These are phyloP conservation scores for Spongilla lacustris DNA, from an alignment of 37 sponge, comb jelly and placozoan species.

Conservation along the genomic window DNA sequence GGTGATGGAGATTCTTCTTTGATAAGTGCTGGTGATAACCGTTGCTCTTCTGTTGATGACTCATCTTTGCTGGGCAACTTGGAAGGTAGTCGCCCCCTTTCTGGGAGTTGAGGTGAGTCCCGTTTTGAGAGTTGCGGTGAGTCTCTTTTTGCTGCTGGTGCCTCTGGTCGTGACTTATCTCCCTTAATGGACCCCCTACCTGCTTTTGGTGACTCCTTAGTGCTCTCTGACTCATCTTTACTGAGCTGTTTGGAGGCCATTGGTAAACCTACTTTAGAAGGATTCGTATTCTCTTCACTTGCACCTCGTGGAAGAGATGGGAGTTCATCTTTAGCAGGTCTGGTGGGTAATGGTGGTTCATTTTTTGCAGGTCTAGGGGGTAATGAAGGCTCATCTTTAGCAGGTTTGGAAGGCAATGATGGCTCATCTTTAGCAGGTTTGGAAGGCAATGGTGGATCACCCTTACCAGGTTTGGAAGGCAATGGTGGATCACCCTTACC, in stretches of 20 bases:
- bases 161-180: background rate
- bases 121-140: no score
- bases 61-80: background rate
- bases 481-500: background rate
- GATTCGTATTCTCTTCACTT: no score
- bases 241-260: background rate
- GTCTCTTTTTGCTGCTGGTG: background rate
- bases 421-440: background rate
- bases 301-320: background rate
- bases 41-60: background rate
- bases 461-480: background rate
- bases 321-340: background rate
- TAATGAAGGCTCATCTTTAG: background rate
- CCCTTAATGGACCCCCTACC: background rate
- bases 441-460: background rate
- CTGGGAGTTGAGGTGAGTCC: background rate
- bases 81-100: background rate
- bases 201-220: background rate
- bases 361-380: background rate
- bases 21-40: background rate
- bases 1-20: background rate
- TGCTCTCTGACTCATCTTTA: background rate
- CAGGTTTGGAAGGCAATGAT: background rate
- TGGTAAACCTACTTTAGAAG: background rate
- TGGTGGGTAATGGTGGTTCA: background rate